A percentile compares a stretch with the other conserved stretches of the same genome.
Conservation (phyloP, 1,140 invertebrate species). For the Pseudobourletiella spinata region DNA sequence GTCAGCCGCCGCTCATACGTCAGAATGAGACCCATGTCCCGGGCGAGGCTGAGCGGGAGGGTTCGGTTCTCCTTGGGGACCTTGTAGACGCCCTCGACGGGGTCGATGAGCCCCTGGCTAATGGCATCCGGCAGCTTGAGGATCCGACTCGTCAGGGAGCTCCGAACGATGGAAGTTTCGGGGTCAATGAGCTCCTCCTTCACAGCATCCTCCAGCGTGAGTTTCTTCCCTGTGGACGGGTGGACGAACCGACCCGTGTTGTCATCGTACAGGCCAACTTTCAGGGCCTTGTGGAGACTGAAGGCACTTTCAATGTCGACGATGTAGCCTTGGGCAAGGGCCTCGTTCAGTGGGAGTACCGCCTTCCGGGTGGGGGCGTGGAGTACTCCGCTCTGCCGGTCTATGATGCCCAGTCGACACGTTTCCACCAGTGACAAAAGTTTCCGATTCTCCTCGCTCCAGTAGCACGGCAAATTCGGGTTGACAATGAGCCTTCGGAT, state of each 20-base stretch:
- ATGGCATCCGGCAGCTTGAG: constrained; percentile 66
- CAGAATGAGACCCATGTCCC: constrained; percentile 61
- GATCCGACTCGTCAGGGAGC: constrained; percentile 58
- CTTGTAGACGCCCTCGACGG: constrained; percentile 56
- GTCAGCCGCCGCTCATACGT: constrained; percentile 58
- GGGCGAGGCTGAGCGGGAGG: constrained; percentile 53
- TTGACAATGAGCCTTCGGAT: constrained; percentile 69
- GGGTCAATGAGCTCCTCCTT: constrained; percentile 72
- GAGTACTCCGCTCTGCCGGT: constrained; percentile 66
- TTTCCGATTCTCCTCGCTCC: constrained; percentile 58
- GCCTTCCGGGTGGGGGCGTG: constrained; percentile 56
- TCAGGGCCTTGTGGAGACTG: constrained; percentile 68
- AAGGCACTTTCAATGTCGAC: constrained; percentile 76
- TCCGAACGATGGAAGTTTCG: constrained; percentile 65
- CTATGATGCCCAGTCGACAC: constrained; percentile 70
- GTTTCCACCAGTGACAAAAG: constrained; percentile 65
- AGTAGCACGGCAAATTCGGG: constrained; percentile 68
- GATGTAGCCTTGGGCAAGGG: constrained; percentile 64
- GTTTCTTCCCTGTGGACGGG: constrained; percentile 63
- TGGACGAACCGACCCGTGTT: constrained; percentile 65
- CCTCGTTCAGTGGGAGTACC: constrained; percentile 45
- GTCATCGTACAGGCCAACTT: constrained; percentile 69
- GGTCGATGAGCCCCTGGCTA: constrained; percentile 60
- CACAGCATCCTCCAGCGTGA: constrained; percentile 69
- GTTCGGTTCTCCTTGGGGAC: constrained; percentile 52